Evolutionary conservation across 1,140 invertebrate genomes (phyloP).

Genomic region (Ctenoplectra terminalis): DNA sequence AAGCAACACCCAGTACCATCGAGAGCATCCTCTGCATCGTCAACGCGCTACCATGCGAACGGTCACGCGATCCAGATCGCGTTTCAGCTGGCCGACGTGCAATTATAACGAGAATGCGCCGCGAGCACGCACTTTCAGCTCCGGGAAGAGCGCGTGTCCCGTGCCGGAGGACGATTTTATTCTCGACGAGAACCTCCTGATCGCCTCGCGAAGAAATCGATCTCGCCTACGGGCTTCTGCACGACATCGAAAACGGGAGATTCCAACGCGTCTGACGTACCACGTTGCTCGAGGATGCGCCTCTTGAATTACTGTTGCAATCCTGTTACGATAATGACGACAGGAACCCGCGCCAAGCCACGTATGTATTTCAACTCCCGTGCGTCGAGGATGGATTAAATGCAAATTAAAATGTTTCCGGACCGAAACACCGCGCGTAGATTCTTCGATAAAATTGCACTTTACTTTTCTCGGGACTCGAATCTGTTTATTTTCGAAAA

Average conservation of each 20-base stretch:
- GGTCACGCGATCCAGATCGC: slow-evolving; percentile 71
- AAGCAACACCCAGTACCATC: slow-evolving; percentile 15
- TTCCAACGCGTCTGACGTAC: slow-evolving; percentile 15
- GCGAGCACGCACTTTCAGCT: slow-evolving; percentile 67
- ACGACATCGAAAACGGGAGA: slow-evolving; percentile 48
- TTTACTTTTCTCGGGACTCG: not conserved
- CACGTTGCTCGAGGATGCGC: slow-evolving; percentile 44
- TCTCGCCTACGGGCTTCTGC: slow-evolving; percentile 59
- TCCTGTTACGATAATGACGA: slow-evolving; percentile 55
- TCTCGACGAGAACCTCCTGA: slow-evolving; percentile 8
- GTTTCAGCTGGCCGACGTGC: slow-evolving; percentile 66
- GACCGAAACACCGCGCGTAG: not conserved
- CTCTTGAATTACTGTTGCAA: slow-evolving; percentile 50
- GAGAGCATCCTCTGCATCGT: slow-evolving; percentile 45
- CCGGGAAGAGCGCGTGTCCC: slow-evolving; percentile 54
- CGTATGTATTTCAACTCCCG: not conserved
- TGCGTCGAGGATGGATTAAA: slow-evolving; percentile 35
- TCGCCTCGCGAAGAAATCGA: slow-evolving; percentile 55
- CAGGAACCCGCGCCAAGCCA: slow-evolving; percentile 4
- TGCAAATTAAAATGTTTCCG: slow-evolving; percentile 51
- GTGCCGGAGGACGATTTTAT: slow-evolving; percentile 45
- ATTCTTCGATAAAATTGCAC: slow-evolving; percentile 17
- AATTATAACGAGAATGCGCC: slow-evolving; percentile 74
- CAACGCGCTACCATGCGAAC: slow-evolving; percentile 38
- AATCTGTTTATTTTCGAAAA: not conserved